phyloP scores from a whole-genome alignment of 2,888 invertebrate genomes.

The Stenurella melanura region DNA sequence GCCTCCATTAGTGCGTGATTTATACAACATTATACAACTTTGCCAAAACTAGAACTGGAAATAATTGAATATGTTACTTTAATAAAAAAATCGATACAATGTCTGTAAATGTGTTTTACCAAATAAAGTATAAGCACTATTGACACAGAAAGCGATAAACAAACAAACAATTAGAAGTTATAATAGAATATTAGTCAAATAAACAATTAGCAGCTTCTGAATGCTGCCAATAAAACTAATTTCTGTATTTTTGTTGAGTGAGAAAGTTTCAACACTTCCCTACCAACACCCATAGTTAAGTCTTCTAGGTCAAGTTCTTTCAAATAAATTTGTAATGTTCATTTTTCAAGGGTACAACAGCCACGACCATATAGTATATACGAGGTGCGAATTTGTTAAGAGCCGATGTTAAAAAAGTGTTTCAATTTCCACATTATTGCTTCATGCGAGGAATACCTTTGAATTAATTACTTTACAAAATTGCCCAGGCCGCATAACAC shows the following conservation, averaged over 20 bases:
- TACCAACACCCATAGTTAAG: neutral
- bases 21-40: no score
- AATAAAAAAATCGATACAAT: no score
- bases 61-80: no score
- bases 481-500: neutral
- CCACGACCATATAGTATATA: neutral
- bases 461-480: neutral
- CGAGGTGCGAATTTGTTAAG: neutral
- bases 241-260: neutral
- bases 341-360: slow-evolving; percentile 12
- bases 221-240: neutral
- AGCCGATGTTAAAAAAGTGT: neutral
- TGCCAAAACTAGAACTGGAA: no score
- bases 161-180: no score
- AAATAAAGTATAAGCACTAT: no score
- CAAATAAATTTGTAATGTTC: slow-evolving; percentile 1
- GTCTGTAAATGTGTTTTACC: no score
- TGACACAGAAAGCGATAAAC: no score
- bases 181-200: no score
- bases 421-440: neutral
- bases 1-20: no score
- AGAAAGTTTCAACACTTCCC: neutral
- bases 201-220: neutral
- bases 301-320: slow-evolving; percentile 13
- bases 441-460: neutral